Percentiles rank a stretch among this genome's conserved stretches.
Conservation (phyloP, 2,888 invertebrate species). For the Diarsia mendica region DNA sequence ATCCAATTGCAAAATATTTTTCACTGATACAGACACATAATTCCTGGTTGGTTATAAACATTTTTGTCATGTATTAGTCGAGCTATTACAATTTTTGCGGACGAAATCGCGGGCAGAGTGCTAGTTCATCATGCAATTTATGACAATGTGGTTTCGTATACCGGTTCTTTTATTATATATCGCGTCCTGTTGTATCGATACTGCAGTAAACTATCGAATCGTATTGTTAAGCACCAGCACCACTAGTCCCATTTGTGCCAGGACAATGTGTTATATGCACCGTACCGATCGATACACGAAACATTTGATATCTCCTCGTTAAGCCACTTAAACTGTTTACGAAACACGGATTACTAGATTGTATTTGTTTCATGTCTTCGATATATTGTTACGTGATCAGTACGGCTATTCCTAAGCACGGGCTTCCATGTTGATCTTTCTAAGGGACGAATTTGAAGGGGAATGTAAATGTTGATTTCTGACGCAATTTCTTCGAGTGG, state of each 20-base stretch:
- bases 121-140: background rate
- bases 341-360: conserved; percentile 51
- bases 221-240: too few relatives aligned
- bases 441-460: conserved; percentile 45
- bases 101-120: too few relatives aligned
- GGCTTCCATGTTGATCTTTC: conserved; percentile 16
- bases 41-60: too few relatives aligned
- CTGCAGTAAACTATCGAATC: background rate
- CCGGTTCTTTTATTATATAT: background rate
- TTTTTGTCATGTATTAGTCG: too few relatives aligned
- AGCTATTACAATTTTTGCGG: too few relatives aligned
- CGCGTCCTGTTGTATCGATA: background rate
- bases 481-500: conserved; percentile 43
- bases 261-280: conserved; percentile 35
- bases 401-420: background rate
- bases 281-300: conserved; percentile 51
- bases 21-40: too few relatives aligned
- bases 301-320: conserved; percentile 54
- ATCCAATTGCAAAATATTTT: too few relatives aligned
- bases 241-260: conserved; percentile 28
- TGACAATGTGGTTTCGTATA: background rate
- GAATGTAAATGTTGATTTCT: conserved; percentile 54
- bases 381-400: conserved; percentile 46
- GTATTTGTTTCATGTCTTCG: conserved; percentile 39
- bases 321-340: conserved; percentile 58